These are phyloP conservation scores for Halocynthia aurantium DNA, from an alignment of 23 tunicate genomes.

Conservation along the genomic window DNA sequence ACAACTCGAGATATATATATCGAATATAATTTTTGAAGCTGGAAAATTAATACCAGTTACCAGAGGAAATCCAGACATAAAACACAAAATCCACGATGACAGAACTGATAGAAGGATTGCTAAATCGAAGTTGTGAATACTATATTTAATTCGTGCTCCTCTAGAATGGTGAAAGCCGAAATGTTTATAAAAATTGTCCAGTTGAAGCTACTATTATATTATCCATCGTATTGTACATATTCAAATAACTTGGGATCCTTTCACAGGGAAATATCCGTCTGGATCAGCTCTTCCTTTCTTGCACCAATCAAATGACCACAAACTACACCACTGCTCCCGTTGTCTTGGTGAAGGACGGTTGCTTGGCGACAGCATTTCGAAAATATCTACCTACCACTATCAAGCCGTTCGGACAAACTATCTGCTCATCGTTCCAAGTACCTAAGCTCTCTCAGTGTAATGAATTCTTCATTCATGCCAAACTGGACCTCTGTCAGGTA, in stretches of 20 bases:
- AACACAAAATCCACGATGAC: too few species aligned
- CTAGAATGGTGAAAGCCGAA: too few species aligned
- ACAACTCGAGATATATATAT: too few species aligned
- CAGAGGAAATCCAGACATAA: too few species aligned
- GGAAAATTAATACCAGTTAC: too few species aligned
- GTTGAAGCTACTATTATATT: too few species aligned
- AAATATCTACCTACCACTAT: conserved; percentile 5
- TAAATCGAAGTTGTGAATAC: too few species aligned
- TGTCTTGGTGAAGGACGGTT: not conserved
- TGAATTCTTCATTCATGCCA: conserved; percentile 11
- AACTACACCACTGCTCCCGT: conserved; percentile 4
- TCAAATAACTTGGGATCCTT: not conserved
- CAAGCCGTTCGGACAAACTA: not conserved
- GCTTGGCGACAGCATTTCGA: not conserved
- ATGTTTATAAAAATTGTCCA: too few species aligned
- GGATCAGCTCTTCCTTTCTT: not conserved
- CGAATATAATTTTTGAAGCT: too few species aligned
- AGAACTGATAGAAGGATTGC: too few species aligned
- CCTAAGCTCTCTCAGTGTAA: not conserved
- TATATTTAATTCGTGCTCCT: too few species aligned
- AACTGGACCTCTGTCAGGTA: not conserved
- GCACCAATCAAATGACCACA: not conserved
- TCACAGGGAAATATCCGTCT: not conserved
- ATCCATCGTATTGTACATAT: too few species aligned
- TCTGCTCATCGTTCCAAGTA: conserved; percentile 12